Evolutionary conservation across 1,140 invertebrate species (phyloP).

Genomic region (Bombus waltoni): DNA sequence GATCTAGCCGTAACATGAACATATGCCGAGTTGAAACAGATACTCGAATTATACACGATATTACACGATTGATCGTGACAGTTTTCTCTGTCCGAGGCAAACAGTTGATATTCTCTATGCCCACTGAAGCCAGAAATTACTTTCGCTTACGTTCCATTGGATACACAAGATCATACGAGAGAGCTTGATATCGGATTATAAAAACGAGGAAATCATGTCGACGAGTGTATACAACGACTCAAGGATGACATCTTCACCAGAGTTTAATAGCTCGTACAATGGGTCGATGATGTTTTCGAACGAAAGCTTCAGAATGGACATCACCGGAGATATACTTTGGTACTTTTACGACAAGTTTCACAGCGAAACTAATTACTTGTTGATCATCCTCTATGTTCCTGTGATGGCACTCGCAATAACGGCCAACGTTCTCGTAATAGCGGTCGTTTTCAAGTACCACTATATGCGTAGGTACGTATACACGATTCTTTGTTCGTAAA

Average conservation of each 20-base stretch:
- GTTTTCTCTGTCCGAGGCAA: too few species aligned
- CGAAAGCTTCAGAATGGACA: slow-evolving; percentile 38
- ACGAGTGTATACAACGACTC: background rate
- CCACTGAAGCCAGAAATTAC: background rate
- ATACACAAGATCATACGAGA: background rate
- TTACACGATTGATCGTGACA: too few species aligned
- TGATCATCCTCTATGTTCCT: slow-evolving; percentile 85
- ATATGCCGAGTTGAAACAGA: too few species aligned
- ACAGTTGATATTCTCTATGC: background rate
- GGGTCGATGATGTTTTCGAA: background rate
- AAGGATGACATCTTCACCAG: background rate
- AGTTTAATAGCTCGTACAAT: slow-evolving; percentile 1
- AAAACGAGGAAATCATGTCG: background rate
- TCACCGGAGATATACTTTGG: slow-evolving; percentile 54
- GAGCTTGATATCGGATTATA: background rate
- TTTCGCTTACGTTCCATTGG: background rate
- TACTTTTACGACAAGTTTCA: slow-evolving; percentile 67
- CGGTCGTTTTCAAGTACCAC: slow-evolving; percentile 87
- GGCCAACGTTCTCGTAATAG: slow-evolving; percentile 86
- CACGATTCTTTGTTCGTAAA: too few species aligned
- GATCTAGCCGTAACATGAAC: background rate
- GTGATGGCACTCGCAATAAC: slow-evolving; percentile 85
- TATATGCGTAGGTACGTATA: slow-evolving; percentile 86
- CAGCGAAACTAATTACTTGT: slow-evolving; percentile 72
- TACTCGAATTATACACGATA: too few species aligned